Evolutionary conservation across 1,140 invertebrate genomes (phyloP), one percentile per base, ranked within the genome.

Genomic region (Zophobas atratus): DNA sequence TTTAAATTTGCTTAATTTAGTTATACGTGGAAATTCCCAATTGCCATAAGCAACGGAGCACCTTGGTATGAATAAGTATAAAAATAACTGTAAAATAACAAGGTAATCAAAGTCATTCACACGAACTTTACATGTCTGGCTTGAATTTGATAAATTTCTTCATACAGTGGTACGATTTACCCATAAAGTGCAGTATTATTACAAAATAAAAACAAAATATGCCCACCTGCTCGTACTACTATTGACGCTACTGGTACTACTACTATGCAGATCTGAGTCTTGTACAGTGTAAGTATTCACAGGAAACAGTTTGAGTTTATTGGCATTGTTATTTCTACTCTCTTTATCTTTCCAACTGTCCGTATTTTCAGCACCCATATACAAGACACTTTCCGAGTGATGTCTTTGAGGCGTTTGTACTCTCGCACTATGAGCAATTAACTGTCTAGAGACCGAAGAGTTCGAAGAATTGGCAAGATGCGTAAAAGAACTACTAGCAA

Each of bases 401-500:
- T 95, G 94, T 77, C 94, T 88, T 86, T 95, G 94, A 2, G 94
- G 94, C 4, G 93, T 93, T 83, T 93, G 91, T 4, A 96, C 94
- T 71, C 93, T 88, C 34, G 94, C 92, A 81, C 94, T 95, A 81
- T 95, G 94, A 8, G 92, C 94, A 77, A 95, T 94, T 34, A 93
- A 88, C 79, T 94, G 93, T 76, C 89, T 89, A 51, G 84, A 86
- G 43, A 76, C 80, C 1, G 83, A 82, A 33, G 78, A 70, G 72
- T 78, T 82, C 2, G 81, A 82, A 33, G 73, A 74, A 74, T 82
- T 83, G 53, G 79, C 76, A 60, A 83, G 78, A 79, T 85, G 85
- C 0, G 85, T 84, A 70, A 82, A 84, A 35, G 84, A 84, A 81
- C 81, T 84, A 55, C 91, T 92, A 2, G 92, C 89, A 33, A 93